phyloP scores from a whole-genome alignment of 2,888 invertebrate genomes.

The Watsonalla cultraria region DNA sequence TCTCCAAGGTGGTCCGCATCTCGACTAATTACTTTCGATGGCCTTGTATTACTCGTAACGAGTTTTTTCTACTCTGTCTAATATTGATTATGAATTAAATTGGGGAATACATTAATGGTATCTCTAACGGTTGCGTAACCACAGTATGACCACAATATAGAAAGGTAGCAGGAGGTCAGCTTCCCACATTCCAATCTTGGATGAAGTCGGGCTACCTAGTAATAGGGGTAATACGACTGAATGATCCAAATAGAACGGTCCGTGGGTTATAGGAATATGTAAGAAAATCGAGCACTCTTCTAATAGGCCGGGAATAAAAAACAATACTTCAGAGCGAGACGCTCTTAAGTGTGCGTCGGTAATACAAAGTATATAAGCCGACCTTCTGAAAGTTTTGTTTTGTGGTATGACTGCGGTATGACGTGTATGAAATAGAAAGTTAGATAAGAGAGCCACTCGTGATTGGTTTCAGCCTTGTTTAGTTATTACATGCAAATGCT shows the following conservation, averaged over 20 bases:
- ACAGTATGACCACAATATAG: conserved; percentile 1
- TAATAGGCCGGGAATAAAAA: too few relatives aligned
- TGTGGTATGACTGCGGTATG: conserved; percentile 13
- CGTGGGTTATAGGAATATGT: too few relatives aligned
- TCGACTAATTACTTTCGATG: conserved; percentile 53
- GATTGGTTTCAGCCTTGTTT: conserved; percentile 44
- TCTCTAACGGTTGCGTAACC: conserved; percentile 1
- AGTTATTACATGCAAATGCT: conserved; percentile 39
- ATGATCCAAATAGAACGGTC: too few relatives aligned
- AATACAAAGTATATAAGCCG: conserved; percentile 8
- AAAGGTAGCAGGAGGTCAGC: too few relatives aligned
- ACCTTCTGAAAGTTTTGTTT: conserved; percentile 31
- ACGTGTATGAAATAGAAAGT: conserved; percentile 47
- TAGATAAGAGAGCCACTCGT: conserved; percentile 32
- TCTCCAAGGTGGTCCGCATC: conserved; percentile 52
- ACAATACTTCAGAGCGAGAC: too few relatives aligned
- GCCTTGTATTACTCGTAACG: conserved; percentile 40
- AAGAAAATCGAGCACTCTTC: too few relatives aligned
- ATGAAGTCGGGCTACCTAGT: too few relatives aligned
- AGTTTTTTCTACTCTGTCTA: conserved; percentile 34
- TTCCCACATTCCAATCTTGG: too few relatives aligned
- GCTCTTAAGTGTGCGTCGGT: conserved; percentile 1
- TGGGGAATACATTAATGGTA: conserved; percentile 31
- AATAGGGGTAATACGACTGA: too few relatives aligned
- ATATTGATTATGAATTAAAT: conserved; percentile 40